Conservation (phyloP, 2,113 vertebrate genomes). For the Hemichromis elongatus region DNA sequence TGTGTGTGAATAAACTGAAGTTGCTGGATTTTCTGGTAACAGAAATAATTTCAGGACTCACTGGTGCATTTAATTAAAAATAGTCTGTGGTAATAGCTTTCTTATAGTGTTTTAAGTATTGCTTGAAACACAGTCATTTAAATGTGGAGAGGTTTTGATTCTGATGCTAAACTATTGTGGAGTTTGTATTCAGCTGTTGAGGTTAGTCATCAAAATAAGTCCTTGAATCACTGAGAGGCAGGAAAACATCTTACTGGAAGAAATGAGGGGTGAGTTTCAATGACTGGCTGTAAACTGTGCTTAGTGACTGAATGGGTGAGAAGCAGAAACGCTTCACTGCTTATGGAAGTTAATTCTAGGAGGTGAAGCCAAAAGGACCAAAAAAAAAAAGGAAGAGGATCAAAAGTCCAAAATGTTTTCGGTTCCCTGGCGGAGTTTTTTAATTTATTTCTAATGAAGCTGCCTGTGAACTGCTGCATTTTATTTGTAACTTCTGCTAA, state of each 20-base stretch:
- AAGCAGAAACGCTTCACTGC: not conserved
- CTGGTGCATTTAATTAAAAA: not conserved
- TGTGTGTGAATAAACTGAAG: not conserved
- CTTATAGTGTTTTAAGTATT: not conserved
- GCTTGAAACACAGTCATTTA: not conserved
- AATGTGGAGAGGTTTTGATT: not conserved
- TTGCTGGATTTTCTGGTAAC: not conserved
- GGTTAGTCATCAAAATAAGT: not conserved
- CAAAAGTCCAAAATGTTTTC: not conserved
- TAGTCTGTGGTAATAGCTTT: not conserved
- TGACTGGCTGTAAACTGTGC: not conserved
- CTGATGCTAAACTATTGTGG: not conserved
- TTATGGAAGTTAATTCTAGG: not conserved
- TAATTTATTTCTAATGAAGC: not conserved
- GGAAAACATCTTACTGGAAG: not conserved
- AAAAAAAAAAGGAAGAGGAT: not conserved
- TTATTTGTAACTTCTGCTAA: not conserved
- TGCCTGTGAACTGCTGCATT: not conserved
- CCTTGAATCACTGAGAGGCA: not conserved
- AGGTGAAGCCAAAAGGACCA: not conserved
- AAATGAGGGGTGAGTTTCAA: not conserved
- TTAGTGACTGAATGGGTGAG: not conserved
- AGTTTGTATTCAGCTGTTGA: not conserved
- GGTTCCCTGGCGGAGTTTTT: not conserved
- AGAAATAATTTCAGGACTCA: not conserved